Conservation (phyloP, 2,888 invertebrate species). For the Camptogramma bilineatum region DNA sequence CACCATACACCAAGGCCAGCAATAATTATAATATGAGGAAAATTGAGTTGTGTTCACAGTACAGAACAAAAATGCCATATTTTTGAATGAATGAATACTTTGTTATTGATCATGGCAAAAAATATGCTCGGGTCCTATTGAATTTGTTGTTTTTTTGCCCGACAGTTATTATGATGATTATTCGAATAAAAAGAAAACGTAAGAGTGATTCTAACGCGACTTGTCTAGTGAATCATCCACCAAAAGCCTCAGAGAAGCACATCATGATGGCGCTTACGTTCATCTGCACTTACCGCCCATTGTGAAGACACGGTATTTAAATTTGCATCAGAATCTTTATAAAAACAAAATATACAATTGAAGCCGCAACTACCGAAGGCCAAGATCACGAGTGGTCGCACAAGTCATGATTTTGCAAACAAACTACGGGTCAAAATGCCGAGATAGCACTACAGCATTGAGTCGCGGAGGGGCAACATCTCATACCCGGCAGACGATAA, state of each 20-base stretch:
- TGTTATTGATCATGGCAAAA: conserved; percentile 1
- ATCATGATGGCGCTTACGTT: conserved; percentile 45
- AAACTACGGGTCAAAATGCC: conserved; percentile 34
- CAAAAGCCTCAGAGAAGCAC: conserved; percentile 44
- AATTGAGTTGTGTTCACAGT: not conserved
- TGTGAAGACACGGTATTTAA: conserved; percentile 60
- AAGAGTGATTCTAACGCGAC: conserved; percentile 13
- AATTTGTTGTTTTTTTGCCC: not conserved
- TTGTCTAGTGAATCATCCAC: conserved; percentile 2
- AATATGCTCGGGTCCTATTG: not conserved
- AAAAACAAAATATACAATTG: conserved; percentile 49
- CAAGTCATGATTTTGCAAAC: conserved; percentile 39
- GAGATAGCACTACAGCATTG: conserved; percentile 46
- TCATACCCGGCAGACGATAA: conserved; percentile 63
- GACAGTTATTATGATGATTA: not conserved
- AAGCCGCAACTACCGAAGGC: conserved; percentile 68
- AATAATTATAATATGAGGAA: conserved; percentile 5
- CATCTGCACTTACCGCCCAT: conserved; percentile 75
- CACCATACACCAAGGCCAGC: conserved; percentile 12
- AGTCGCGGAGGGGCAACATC: conserved; percentile 60
- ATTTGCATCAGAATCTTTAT: conserved; percentile 58
- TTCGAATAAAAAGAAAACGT: conserved; percentile 4
- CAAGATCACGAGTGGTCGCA: conserved; percentile 62
- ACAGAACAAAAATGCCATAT: conserved; percentile 1
- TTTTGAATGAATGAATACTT: conserved; percentile 8